phyloP scores from a whole-genome alignment of 2,797 vertebrate genomes.

The Rhabdomys pumilio region DNA sequence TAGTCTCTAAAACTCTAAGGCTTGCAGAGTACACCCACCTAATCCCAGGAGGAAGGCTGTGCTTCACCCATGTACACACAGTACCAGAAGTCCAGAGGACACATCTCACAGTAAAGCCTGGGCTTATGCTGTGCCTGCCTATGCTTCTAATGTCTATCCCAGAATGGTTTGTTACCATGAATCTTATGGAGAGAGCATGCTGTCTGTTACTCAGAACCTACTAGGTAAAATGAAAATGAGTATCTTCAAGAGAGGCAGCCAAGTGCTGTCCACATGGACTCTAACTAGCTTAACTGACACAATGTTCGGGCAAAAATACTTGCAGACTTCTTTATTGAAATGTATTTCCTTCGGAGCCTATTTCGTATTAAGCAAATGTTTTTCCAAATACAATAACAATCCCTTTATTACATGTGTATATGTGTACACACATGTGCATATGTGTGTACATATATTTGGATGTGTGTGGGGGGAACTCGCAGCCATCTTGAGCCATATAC shows the following conservation, averaged over 20 bases:
- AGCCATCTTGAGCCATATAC: too few species aligned
- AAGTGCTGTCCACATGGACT: neutral
- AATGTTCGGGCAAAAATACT: neutral
- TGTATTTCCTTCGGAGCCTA: slow-evolving; percentile 19
- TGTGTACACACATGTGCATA: neutral
- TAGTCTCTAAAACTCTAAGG: neutral
- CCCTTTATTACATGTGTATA: neutral
- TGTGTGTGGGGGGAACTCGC: neutral
- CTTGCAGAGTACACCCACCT: neutral
- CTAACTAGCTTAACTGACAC: neutral
- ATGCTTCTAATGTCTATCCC: neutral
- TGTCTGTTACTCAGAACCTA: neutral
- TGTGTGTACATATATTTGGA: too few species aligned
- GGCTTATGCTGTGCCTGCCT: neutral
- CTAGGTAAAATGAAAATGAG: neutral
- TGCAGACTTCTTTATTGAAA: neutral
- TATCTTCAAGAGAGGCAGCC: neutral
- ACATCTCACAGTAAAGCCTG: neutral
- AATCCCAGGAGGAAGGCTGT: neutral
- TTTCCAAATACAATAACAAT: neutral
- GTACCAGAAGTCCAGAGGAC: neutral
- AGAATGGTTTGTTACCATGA: neutral
- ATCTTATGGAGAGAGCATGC: neutral
- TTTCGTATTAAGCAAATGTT: neutral
- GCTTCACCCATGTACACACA: neutral